Evolutionary conservation across 1,140 invertebrate species (phyloP), one percentile per base, ranked within the genome.

Genomic region (Pseudachorutes palmiensis): DNA sequence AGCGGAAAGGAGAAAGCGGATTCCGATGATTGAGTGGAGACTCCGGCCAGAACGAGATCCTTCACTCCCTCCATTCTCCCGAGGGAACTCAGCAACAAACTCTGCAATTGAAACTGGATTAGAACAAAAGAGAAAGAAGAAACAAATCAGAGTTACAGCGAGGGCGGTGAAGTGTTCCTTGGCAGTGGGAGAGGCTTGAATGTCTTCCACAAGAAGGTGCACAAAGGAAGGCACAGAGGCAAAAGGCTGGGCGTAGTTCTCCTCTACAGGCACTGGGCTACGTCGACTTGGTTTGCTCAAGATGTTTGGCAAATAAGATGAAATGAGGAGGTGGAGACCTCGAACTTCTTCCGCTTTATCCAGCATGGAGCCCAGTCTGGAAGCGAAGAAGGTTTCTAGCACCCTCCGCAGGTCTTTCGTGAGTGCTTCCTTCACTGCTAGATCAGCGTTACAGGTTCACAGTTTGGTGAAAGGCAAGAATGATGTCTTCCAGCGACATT

Each of bases 381-480:
- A 28, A 1, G 57, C n/a, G 62, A 71, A 70, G 31, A 65, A 74
- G 16, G 60, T 57, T 32, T 74, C 72, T n/a, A 74, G 41, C 41
- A 74, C 58, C 19, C 5, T 2, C 19, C 61, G 30, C 3, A 74
- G 57, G 9, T 55, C 41, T 63, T 70, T 61, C 2, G 67, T 61
- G 36, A 71, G 59, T 16, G 48, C 48, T 45, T 71, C 36, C 64
- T 74, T 70, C 28, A 74, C 62, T 28, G 36, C 32, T 29, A 61
- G 28, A 24, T 74, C 72, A 9, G 69, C 48, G 31, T 71, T 74
- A 22, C n/a, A 74, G 51, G 64, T 70, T 74, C 26, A 74, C 62
- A 22, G 62, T 70, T 71, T 74, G 70, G 36, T 59, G 64, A 65
- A 74, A 74, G 9, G 70, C 67, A 3, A 74, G n/a, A 64, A 74